Evolutionary conservation across 2,113 vertebrate species (phyloP).

Genomic region (Crotophaga sulcirostris): DNA sequence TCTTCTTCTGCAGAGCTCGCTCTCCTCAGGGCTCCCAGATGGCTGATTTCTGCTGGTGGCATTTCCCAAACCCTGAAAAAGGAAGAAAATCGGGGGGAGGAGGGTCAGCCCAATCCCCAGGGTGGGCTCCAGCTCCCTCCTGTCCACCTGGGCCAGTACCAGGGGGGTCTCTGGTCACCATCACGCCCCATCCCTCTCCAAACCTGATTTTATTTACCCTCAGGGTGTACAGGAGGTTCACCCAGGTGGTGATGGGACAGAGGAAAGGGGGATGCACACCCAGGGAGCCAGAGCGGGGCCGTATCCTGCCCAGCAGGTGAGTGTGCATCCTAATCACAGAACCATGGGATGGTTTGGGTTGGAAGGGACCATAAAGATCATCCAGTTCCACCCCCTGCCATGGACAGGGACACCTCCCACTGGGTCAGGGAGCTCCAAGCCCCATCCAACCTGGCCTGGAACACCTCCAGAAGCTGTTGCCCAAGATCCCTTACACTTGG

Average conservation of each 20-base stretch:
- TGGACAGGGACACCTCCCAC: too few species aligned
- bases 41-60: neutral
- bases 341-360: too few species aligned
- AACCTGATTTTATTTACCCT: neutral
- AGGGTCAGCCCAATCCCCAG: neutral
- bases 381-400: too few species aligned
- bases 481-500: slow-evolving; percentile 52
- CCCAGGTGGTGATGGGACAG: neutral
- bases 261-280: neutral
- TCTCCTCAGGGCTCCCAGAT: neutral
- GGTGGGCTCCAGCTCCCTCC: neutral
- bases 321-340: too few species aligned
- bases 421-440: too few species aligned
- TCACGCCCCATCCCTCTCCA: neutral
- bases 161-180: neutral
- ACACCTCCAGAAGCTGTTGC: neutral
- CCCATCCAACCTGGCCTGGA: too few species aligned
- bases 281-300: neutral
- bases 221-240: neutral
- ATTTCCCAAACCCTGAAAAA: slow-evolving; percentile 38
- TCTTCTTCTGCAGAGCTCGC: slow-evolving; percentile 43
- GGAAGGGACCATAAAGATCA: too few species aligned
- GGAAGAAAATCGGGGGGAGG: neutral
- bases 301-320: neutral
- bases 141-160: neutral